Evolutionary conservation across 1,140 invertebrate genomes (phyloP).

Genomic region (Macrobrachium nipponense): DNA sequence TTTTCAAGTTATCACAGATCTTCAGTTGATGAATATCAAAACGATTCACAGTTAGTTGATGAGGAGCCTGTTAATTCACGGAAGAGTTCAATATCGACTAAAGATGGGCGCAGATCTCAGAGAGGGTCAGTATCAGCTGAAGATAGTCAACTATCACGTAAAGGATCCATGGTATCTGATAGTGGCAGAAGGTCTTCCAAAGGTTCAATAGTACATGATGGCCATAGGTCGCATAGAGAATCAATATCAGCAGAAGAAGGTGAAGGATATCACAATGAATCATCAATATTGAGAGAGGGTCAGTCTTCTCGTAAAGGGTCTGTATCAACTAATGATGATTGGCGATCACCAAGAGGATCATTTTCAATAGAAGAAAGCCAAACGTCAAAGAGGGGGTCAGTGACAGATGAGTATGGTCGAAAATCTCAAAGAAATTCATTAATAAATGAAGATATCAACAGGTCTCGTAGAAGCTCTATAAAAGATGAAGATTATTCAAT

Average conservation of each 20-base stretch:
- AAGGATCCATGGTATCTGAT: too few species aligned
- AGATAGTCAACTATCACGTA: neutral
- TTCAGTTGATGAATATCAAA: too few species aligned
- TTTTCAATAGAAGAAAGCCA: neutral
- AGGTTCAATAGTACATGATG: neutral
- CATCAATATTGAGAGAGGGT: neutral
- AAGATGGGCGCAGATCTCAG: too few species aligned
- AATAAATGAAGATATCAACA: neutral
- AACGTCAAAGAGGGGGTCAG: neutral
- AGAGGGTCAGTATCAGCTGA: too few species aligned
- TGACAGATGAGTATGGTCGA: neutral
- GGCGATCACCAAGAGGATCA: constrained; percentile 30
- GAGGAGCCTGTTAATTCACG: too few species aligned
- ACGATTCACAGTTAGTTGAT: too few species aligned
- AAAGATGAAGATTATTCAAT: neutral
- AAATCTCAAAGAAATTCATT: constrained; percentile 7
- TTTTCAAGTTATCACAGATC: too few species aligned
- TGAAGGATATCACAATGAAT: constrained; percentile 11
- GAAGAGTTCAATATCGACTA: too few species aligned
- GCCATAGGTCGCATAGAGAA: constrained; percentile 10
- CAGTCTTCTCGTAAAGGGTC: constrained; percentile 9
- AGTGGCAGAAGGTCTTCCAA: neutral
- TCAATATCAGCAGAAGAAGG: neutral
- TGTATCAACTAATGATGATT: neutral
- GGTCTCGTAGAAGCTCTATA: too few species aligned